Evolutionary conservation across 1,140 invertebrate genomes (phyloP), one percentile per base, ranked within the genome.

Genomic region (Hyposmocoma kahamanoa): DNA sequence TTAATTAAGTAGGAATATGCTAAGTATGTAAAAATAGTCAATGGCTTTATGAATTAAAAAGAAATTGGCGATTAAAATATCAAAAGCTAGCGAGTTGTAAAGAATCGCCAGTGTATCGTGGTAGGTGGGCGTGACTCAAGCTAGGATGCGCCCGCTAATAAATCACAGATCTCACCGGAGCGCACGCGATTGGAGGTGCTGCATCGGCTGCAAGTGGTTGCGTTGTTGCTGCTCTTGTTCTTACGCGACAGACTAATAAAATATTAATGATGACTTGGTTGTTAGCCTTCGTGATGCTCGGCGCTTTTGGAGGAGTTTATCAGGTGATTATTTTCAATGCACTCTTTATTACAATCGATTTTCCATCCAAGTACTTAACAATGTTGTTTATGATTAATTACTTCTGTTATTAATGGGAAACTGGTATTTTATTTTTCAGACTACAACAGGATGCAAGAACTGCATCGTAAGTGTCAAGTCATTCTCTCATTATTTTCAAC

Each of bases 381-480:
- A 6, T 26, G 24, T 26, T 26, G 24, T 26, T 5, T 26, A 26
- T 11, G 24, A 26, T 26, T 6, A 5, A 6, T 26, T 26, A 11
- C 5, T 5, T 26, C 11, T 26, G 11, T 6, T 26, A 26, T 26
- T 6, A 26, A n/a, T 30, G 17, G 11, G 19, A n/a, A 19, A 32
- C 10, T 6, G 11, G 44, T 3, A 17, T 47, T 55, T 38, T 45
- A 20, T 45, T 30, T 73, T 73, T 56, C 74, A 79, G 76, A 63
- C 61, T 5, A 51, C 61, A 15, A 63, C 63, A 17, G 67, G 67
- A 41, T 80, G 79, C 47, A 83, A 80, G 53, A 74, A 75, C 36
- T 83, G 76, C 34, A 59, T 77, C 17, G 76, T 80, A 49, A 74
- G 79, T 72, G n/a, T 21, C 8, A 17, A 18, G 5, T 17, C 42